A percentile compares a stretch with the other conserved stretches of the same genome.
phyloP scores from a whole-genome alignment of 2,888 invertebrate genomes.

The Heteromurus nitidus region DNA sequence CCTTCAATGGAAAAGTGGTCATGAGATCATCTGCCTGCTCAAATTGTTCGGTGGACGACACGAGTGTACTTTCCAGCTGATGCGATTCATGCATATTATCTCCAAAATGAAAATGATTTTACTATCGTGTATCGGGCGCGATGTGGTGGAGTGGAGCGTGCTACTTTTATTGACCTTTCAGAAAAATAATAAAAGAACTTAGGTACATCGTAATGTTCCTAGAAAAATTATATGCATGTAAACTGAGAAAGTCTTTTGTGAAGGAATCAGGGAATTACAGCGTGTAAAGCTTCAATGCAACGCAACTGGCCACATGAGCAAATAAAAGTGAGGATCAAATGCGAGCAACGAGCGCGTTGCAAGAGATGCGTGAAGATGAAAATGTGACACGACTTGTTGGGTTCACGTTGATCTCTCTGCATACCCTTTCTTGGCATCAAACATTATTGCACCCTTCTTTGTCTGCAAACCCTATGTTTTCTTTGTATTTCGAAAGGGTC shows the following conservation, averaged over 20 bases:
- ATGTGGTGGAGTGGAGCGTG: too few relatives aligned
- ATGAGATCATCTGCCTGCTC: conserved; percentile 17
- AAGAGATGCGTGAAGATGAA: not conserved
- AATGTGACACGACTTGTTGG: not conserved
- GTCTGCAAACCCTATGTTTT: not conserved
- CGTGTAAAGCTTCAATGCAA: not conserved
- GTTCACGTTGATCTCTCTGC: not conserved
- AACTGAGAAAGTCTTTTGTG: not conserved
- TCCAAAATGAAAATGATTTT: not conserved
- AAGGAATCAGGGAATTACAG: not conserved
- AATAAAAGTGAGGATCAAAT: not conserved
- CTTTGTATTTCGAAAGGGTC: not conserved
- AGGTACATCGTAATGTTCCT: not conserved
- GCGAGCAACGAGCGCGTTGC: not conserved
- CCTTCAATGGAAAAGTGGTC: conserved; percentile 18
- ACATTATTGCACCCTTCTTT: conserved; percentile 7
- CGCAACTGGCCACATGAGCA: not conserved
- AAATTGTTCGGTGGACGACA: too few relatives aligned
- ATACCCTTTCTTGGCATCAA: not conserved
- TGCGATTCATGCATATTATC: not conserved
- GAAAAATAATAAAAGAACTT: not conserved
- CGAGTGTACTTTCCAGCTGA: conserved; percentile 11
- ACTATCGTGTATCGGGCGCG: not conserved
- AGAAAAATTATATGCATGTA: not conserved
- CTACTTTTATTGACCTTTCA: not conserved